A percentile compares a stretch with the other conserved stretches of the same genome.
Evolutionary conservation across 2,113 vertebrate genomes (phyloP).

Genomic region (Notarius quadriscutis): DNA sequence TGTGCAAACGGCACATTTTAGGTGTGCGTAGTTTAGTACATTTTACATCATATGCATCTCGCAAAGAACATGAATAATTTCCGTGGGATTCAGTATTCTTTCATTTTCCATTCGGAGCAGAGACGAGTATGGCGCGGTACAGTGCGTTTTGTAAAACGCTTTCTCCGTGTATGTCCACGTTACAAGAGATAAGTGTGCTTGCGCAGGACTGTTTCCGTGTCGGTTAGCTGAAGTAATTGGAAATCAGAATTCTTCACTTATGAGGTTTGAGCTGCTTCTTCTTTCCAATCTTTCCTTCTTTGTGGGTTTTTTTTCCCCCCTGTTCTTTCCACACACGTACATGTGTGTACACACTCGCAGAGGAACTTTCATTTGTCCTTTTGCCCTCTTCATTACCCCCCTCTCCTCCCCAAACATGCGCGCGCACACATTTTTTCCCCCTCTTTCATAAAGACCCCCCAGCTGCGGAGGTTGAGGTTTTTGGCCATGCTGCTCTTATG

Average conservation of each 20-base stretch:
- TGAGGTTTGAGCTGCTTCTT: slow-evolving; percentile 56
- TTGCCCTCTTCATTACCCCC: slow-evolving; percentile 50
- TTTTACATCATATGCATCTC: slow-evolving; percentile 20
- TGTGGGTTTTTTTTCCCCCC: background rate
- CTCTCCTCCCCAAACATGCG: background rate
- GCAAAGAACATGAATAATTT: background rate
- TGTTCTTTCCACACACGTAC: slow-evolving; percentile 1
- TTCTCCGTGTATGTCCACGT: background rate
- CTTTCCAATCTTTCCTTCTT: slow-evolving; percentile 3
- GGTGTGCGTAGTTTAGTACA: slow-evolving; percentile 17
- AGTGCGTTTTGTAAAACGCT: background rate
- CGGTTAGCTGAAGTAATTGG: slow-evolving; percentile 61
- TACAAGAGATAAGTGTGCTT: slow-evolving; percentile 17
- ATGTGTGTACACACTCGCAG: background rate
- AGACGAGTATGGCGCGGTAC: background rate
- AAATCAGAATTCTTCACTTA: slow-evolving; percentile 65
- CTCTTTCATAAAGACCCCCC: slow-evolving; percentile 54
- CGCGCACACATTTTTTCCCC: slow-evolving; percentile 2
- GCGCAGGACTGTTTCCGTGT: slow-evolving; percentile 42
- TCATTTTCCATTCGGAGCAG: background rate
- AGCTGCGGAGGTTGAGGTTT: slow-evolving; percentile 55
- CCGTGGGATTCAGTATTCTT: background rate
- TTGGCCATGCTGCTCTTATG: slow-evolving; percentile 50
- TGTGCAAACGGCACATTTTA: slow-evolving; percentile 57
- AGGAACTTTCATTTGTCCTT: slow-evolving; percentile 46